Evolutionary conservation across 2,888 invertebrate species (phyloP), one percentile per base, ranked within the genome.

Genomic region (Thumatha senex): DNA sequence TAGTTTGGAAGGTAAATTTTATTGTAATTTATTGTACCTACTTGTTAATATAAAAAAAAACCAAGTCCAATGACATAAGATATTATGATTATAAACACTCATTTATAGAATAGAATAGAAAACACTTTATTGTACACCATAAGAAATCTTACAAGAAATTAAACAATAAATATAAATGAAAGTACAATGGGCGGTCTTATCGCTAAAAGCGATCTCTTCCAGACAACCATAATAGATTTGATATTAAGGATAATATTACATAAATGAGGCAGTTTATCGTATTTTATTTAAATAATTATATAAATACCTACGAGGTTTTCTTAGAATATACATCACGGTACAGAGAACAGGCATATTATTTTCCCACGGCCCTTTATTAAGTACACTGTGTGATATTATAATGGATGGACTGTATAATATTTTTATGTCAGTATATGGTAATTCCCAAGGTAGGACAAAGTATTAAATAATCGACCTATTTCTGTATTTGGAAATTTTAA

Each of bases 321-420:
- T 67, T 30, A 69, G 77, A 75, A 79, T 78, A 74, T 76, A 70
- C 61, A 50, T 51, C 54, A 50, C 35, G 56, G 52, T 80, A 72
- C 75, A 63, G 50, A 67, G 78, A 78, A 80, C 63, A 35, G 51
- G 40, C 54, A 56, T 64, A 54, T 4, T 24, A 24, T 67, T 72
- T 80, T 80, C 80, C 74, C 80, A 80, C 80, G 79, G 80, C 78
- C 79, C 76, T 77, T 59, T 46, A 58, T 46, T 54, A 41, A 39
- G 35, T 51, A 38, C 40, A 42, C 42, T 54, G 46, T 50, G 51
- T 48, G 33, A 45, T 47, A 50, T 47, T 48, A 40, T 31, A 46
- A 46, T 51, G 60, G 50, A 57, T 56, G 53, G 42, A 43, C 29
- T 33, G 39, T 2, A 14, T n/a, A 42, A 9, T 42, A 30, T n/a